Conservation (phyloP, 2,797 vertebrate genomes). For the Sebastes matsubarae region DNA sequence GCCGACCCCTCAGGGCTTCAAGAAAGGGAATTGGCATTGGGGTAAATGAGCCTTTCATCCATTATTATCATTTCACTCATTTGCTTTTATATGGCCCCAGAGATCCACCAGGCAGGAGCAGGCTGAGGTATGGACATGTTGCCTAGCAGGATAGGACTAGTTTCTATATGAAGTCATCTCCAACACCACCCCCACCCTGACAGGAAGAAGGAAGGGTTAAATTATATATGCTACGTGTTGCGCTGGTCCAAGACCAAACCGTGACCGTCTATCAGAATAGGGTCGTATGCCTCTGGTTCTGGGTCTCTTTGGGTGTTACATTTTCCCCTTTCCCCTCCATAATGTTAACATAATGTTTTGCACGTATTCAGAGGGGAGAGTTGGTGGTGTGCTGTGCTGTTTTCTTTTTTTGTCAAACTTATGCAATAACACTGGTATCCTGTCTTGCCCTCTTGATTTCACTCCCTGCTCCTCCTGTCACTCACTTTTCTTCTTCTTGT, state of each 20-base stretch:
- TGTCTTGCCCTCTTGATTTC: slow-evolving; percentile 39
- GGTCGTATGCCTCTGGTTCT: slow-evolving; percentile 71
- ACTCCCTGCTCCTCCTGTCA: slow-evolving; percentile 24
- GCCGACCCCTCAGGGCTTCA: slow-evolving; percentile 87
- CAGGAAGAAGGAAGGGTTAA: slow-evolving; percentile 35
- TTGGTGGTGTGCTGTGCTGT: slow-evolving; percentile 1
- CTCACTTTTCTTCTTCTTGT: slow-evolving; percentile 18
- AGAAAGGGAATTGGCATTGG: slow-evolving; percentile 89
- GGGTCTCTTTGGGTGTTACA: slow-evolving; percentile 64
- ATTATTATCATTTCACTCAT: slow-evolving; percentile 73
- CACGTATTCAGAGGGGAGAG: slow-evolving; percentile 3
- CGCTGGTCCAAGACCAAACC: slow-evolving; percentile 34
- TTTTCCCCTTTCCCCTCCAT: slow-evolving; percentile 45
- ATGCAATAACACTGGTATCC: slow-evolving; percentile 62
- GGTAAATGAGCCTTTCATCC: slow-evolving; percentile 86
- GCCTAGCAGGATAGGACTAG: slow-evolving; percentile 42
- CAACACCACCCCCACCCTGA: slow-evolving; percentile 29
- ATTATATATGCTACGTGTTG: slow-evolving; percentile 34
- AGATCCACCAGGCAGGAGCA: slow-evolving; percentile 65
- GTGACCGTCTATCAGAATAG: slow-evolving; percentile 77
- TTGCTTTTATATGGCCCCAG: slow-evolving; percentile 69
- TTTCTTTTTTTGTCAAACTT: slow-evolving; percentile 31
- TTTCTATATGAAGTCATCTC: slow-evolving; percentile 28
- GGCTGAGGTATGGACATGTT: slow-evolving; percentile 51
- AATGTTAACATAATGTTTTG: slow-evolving; percentile 38